A percentile compares a stretch with the other conserved stretches of the same genome.
phyloP scores from a whole-genome alignment of 2,113 vertebrate genomes.

The Stomatorhinus ivindoensis region DNA sequence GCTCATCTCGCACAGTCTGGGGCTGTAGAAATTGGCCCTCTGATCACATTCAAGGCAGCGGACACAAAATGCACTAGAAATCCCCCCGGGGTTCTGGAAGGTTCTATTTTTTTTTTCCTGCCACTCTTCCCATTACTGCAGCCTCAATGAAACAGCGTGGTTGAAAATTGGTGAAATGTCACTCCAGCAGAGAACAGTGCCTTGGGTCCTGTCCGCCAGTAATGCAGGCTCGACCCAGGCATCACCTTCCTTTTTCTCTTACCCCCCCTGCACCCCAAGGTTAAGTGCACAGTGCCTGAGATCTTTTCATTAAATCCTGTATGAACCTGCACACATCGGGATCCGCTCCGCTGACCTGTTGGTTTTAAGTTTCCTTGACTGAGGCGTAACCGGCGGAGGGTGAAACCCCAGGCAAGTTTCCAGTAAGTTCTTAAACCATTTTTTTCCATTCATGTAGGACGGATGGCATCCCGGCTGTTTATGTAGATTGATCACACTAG shows the following conservation, averaged over 20 bases:
- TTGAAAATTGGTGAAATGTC: slow-evolving; percentile 11
- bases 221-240: neutral
- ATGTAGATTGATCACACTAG: neutral
- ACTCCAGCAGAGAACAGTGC: neutral
- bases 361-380: neutral
- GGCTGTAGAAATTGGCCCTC: neutral
- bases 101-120: slow-evolving; percentile 21
- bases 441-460: neutral
- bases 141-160: slow-evolving; percentile 20
- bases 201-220: neutral
- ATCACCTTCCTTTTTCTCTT: neutral
- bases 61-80: neutral
- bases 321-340: neutral
- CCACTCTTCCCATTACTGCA: neutral
- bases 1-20: neutral
- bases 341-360: neutral
- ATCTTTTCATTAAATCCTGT: slow-evolving; percentile 4
- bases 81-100: neutral
- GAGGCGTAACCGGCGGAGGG: neutral
- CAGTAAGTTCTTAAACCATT: neutral
- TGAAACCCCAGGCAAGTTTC: neutral
- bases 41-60: neutral
- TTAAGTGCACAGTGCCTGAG: neutral
- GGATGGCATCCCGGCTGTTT: neutral
- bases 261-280: neutral